These are phyloP conservation scores for Nesoenas mayeri DNA, from an alignment of 2,113 vertebrate genomes.

Conservation along the genomic window DNA sequence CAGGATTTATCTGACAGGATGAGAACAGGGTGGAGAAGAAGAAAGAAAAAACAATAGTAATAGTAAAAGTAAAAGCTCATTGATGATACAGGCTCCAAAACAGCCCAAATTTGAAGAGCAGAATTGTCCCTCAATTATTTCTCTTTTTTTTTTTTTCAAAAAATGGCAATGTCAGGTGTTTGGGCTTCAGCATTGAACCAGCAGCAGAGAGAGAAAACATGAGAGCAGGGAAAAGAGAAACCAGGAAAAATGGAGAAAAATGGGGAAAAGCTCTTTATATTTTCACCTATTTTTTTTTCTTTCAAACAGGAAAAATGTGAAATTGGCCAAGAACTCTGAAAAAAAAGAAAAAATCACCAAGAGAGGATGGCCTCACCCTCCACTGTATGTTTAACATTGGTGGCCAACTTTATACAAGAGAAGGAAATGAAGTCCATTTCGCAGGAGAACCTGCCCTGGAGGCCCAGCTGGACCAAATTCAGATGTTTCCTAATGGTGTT, in stretches of 20 bases:
- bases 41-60: background rate
- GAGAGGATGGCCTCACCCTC: background rate
- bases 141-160: no score
- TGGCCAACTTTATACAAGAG: background rate
- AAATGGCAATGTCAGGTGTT: background rate
- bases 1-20: background rate
- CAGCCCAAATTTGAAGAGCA: background rate
- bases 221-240: accelerated
- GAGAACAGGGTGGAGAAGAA: background rate
- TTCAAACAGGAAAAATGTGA: background rate
- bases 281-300: background rate
- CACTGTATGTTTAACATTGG: background rate
- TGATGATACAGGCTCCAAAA: background rate
- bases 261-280: accelerated
- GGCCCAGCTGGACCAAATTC: background rate
- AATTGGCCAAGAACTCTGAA: background rate
- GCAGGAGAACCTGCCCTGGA: background rate
- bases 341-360: no score
- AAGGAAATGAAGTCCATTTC: background rate
- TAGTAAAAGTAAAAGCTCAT: background rate
- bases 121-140: background rate
- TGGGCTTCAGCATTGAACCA: background rate
- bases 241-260: background rate
- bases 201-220: background rate
- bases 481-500: background rate